Evolutionary conservation across 1,140 invertebrate genomes (phyloP), one percentile per base, ranked within the genome.

Genomic region (Brachionus asplanchnoidis): DNA sequence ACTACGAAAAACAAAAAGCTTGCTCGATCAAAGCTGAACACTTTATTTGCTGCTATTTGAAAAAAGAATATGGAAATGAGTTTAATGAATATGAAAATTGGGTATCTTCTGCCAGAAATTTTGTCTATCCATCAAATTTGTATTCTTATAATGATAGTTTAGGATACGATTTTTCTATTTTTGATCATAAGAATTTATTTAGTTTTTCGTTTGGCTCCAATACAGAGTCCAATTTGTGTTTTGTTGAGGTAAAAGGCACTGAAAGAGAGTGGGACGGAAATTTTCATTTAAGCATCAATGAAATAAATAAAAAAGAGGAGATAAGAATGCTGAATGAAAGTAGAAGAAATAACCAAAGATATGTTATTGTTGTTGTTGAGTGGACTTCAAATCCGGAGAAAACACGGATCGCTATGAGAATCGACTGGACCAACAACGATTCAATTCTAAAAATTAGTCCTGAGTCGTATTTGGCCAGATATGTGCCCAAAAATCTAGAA

Each of bases 181-280:
- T 26, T 0, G 77, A 80, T 36, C 3, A 20, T 12, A 36, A 26
- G 4, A 36, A 80, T 20, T 20, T 40, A 40, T 80, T 80, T 80
- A 46, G 42, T 28, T 12, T 11, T 23, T 8, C 14, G 11, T n/a
- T 40, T 40, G 50, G 77, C 1, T 36, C 50, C 4, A 23, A 14
- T 8, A 40, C 53, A 11, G 42, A 23, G 20, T 32, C 50, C 2
- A 80, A 80, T 23, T 20, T 23, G 40, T 80, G 77, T 65, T 80
- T 36, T 65, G 9, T 80, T 40, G 77, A 80, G 32, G 77, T 80
- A n/a, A 80, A 80, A 60, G 53, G 77, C 20, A 80, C 77, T 20
- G 42, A 77, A 23, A 14, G 73, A 46, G 42, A 46, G 17, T 77
- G 73, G 73, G 73, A 77, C 32, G 73, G 73, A 50, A 77, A 12